These are phyloP conservation scores for Tetramorium bicarinatum DNA, from an alignment of 2,888 invertebrate species.

Conservation along the genomic window DNA sequence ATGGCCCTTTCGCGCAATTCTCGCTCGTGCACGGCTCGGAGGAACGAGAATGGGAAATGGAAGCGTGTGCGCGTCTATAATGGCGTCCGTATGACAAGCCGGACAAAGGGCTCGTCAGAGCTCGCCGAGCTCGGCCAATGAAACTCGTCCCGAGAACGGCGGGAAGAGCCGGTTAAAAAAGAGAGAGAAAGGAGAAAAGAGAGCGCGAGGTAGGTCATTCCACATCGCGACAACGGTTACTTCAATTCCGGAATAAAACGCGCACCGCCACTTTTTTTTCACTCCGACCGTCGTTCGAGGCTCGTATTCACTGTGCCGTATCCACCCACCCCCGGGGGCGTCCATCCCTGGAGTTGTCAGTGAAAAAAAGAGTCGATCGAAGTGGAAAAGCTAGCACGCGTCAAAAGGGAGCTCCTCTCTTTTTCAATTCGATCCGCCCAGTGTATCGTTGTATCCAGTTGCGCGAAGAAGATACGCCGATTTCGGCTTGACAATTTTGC, in stretches of 20 bases:
- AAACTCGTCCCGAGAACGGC: conserved; percentile 43
- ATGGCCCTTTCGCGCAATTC: conserved; percentile 48
- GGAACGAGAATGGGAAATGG: conserved; percentile 52
- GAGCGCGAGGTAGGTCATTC: conserved; percentile 58
- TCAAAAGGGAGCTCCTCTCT: conserved; percentile 66
- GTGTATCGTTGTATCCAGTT: conserved; percentile 47
- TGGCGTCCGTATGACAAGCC: conserved; percentile 54
- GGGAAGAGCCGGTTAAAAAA: conserved; percentile 21
- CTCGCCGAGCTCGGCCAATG: conserved; percentile 55
- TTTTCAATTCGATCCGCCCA: conserved; percentile 68
- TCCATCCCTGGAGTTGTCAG: conserved; percentile 15
- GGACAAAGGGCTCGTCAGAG: conserved; percentile 64
- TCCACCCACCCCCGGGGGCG: conserved; percentile 36
- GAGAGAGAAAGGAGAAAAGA: not conserved
- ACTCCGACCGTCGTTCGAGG: conserved; percentile 35
- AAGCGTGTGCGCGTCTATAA: conserved; percentile 55
- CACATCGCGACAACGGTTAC: conserved; percentile 68
- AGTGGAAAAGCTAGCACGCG: conserved; percentile 68
- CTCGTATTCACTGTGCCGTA: conserved; percentile 63
- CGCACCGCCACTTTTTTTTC: conserved; percentile 47
- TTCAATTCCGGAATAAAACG: conserved; percentile 72
- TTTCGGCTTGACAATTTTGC: conserved; percentile 1
- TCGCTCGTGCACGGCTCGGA: conserved; percentile 30
- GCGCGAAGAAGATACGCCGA: conserved; percentile 38
- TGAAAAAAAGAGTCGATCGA: conserved; percentile 49